Evolutionary conservation across 1,140 invertebrate species (phyloP), one percentile per base, ranked within the genome.

Genomic region (Plectus sambesii): DNA sequence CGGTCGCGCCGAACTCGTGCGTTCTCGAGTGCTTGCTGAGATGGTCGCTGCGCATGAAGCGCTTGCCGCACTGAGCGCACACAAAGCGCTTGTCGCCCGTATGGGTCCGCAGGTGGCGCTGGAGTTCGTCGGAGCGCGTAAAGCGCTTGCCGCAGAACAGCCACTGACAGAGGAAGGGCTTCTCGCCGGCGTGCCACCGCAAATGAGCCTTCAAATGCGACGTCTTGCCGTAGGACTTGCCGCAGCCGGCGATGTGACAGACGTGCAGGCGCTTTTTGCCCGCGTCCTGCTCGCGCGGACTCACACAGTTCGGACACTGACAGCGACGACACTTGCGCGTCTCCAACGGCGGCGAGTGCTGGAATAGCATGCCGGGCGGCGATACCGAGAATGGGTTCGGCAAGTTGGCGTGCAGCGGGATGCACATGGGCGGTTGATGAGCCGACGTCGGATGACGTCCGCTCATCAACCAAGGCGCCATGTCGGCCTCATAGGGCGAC

Each of bases 141-240:
- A 96, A 94, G 62, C 88, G 77, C 61, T 75, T 76, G 19, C 73
- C 73, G 61, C 75, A 76, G 53, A 74, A 75, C 23, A 74, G 61
- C 74, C 74, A 76, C 50, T 74, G 74, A 56, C 76, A 76, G 26
- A 79, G 76, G 68, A 79, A 78, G 9, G 78, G 78, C 47, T 79
- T 68, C 59, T 80, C 78, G 26, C 76, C 75, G 5, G 75, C 77
- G 63, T 78, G 77, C 77, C 76, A 66, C 47, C 65, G 42, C n/a
- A 66, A 46, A 52, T 66, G 63, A 2, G 63, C 63, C n/a, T 87
- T 74, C 17, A 96, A 72, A 71, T 96, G 89, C 3, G 87, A 92
- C 0, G 88, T 93, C 72, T 94, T 94, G 3, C 87, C 87, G 62
- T 96, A 96, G 22, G 93, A 87, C 76, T 96, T 96, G 63, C 85